Evolutionary conservation across 64 coral and sea anemone genomes (phyloP).

Genomic region (Porites australiensis): DNA sequence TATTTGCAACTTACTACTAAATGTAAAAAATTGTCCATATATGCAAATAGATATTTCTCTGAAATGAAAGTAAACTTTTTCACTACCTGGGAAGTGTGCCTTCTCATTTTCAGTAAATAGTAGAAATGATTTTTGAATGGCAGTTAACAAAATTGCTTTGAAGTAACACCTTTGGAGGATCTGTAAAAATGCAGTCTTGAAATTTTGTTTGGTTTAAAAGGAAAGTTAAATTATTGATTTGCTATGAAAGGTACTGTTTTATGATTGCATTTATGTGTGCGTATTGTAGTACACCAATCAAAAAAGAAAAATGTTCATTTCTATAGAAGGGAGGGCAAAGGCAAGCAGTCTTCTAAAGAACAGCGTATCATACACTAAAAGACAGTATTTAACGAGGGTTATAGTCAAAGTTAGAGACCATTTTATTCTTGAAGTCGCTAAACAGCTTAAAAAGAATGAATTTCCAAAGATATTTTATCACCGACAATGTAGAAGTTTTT

Average conservation of each 20-base stretch:
- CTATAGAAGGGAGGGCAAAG: not conserved
- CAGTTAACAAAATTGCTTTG: not conserved
- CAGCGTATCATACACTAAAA: slow-evolving; percentile 50
- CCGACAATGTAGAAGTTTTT: slow-evolving; percentile 49
- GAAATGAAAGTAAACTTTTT: too few relatives aligned
- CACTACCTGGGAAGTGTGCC: too few relatives aligned
- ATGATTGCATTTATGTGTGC: not conserved
- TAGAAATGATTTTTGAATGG: too few relatives aligned
- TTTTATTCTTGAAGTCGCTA: slow-evolving; percentile 44
- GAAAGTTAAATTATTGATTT: not conserved
- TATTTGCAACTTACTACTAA: too few relatives aligned
- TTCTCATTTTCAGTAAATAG: too few relatives aligned
- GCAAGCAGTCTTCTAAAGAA: not conserved
- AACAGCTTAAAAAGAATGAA: slow-evolving; percentile 39
- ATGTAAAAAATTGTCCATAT: too few relatives aligned
- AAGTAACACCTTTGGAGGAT: not conserved
- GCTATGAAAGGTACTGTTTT: not conserved
- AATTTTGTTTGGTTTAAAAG: too few relatives aligned
- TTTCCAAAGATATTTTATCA: slow-evolving; percentile 60
- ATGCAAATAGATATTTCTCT: too few relatives aligned
- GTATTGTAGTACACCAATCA: not conserved
- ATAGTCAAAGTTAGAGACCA: slow-evolving; percentile 27
- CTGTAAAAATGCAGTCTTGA: not conserved
- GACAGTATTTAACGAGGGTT: slow-evolving; percentile 20
- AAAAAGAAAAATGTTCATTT: not conserved